phyloP scores from a whole-genome alignment of 2,113 vertebrate genomes.

The Crotophaga sulcirostris region DNA sequence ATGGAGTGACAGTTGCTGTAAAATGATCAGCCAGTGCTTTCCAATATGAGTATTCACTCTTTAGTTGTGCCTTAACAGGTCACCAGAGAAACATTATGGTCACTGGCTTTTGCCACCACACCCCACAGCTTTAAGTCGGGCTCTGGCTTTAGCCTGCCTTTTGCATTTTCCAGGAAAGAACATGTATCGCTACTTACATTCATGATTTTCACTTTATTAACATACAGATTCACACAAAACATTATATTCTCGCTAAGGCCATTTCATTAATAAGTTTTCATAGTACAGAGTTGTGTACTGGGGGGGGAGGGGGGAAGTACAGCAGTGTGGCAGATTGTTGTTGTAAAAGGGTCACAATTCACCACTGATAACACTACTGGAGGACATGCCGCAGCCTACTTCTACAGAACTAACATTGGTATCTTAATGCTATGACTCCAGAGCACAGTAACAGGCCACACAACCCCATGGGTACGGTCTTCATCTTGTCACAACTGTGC shows the following conservation, averaged over 20 bases:
- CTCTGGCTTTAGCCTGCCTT: not conserved
- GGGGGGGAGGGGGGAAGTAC: not conserved
- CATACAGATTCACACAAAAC: slow-evolving; percentile 78
- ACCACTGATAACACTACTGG: slow-evolving; percentile 33
- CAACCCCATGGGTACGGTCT: not conserved
- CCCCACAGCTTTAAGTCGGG: rapidly evolving
- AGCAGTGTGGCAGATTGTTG: not conserved
- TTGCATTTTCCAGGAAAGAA: not conserved
- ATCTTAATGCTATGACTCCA: slow-evolving; percentile 1
- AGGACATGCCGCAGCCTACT: slow-evolving; percentile 74
- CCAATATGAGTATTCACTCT: rapidly evolving
- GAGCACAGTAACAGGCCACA: not conserved
- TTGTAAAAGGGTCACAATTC: slow-evolving; percentile 21
- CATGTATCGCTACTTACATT: not conserved
- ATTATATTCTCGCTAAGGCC: slow-evolving; percentile 56
- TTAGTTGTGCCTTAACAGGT: not conserved
- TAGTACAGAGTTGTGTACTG: not conserved
- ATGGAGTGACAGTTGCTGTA: too few relatives aligned
- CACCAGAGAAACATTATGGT: rapidly evolving
- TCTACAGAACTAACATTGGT: slow-evolving; percentile 12
- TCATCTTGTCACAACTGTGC: slow-evolving; percentile 1
- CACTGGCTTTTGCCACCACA: not conserved
- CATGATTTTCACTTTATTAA: slow-evolving; percentile 82
- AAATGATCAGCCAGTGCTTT: too few relatives aligned
- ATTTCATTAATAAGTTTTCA: slow-evolving; percentile 20